These are phyloP conservation scores for Danaus melanippus DNA, from an alignment of 1,140 invertebrate species.

Conservation along the genomic window DNA sequence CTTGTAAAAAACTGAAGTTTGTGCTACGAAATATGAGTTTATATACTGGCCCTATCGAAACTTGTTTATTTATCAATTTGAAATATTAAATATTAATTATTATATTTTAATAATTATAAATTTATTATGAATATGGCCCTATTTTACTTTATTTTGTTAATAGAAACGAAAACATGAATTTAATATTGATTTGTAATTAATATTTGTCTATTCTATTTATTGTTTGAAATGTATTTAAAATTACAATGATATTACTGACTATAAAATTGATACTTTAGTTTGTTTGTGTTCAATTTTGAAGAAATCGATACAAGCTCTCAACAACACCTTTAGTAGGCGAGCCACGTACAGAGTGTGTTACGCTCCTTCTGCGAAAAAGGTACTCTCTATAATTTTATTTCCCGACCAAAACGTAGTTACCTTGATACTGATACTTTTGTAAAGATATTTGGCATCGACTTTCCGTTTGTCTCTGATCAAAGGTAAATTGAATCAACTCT, in stretches of 20 bases:
- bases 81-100: too few relatives aligned
- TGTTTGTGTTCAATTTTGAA: constrained; percentile 36
- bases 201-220: too few relatives aligned
- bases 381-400: constrained; percentile 70
- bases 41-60: too few relatives aligned
- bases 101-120: too few relatives aligned
- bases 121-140: not conserved
- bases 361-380: constrained; percentile 57
- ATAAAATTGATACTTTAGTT: too few relatives aligned
- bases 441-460: constrained; percentile 39
- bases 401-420: constrained; percentile 63
- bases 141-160: constrained; percentile 4
- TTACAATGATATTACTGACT: too few relatives aligned
- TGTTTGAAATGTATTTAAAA: too few relatives aligned
- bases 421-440: constrained; percentile 57
- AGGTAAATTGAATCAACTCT: constrained; percentile 32
- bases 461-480: constrained; percentile 33
- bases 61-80: too few relatives aligned
- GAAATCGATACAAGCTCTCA: constrained; percentile 48
- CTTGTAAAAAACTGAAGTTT: too few relatives aligned
- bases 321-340: constrained; percentile 49
- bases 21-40: too few relatives aligned
- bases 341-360: constrained; percentile 47
- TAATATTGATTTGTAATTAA: too few relatives aligned
- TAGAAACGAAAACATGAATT: not conserved